Evolutionary conservation across 2,113 vertebrate genomes (phyloP).

Genomic region (Athene noctua): DNA sequence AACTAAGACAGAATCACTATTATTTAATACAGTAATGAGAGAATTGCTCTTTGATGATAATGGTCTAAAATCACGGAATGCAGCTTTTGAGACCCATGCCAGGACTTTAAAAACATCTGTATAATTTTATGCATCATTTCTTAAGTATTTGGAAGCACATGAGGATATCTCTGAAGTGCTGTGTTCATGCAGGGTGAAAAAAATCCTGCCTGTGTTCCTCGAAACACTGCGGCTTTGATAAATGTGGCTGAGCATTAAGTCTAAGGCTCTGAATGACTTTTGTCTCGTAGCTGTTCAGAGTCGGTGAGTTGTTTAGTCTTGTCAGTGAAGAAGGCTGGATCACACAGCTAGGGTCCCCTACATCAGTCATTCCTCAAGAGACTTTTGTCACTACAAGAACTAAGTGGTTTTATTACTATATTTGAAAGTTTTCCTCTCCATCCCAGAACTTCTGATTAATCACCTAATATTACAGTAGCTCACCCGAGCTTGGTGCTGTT

Average conservation of each 20-base stretch:
- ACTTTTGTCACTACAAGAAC: background rate
- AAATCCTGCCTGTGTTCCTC: background rate
- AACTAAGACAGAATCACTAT: background rate
- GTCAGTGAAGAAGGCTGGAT: background rate
- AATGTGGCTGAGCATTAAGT: background rate
- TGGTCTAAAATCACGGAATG: background rate
- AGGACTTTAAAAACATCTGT: background rate
- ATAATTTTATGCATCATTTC: background rate
- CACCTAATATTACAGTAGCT: fast-evolving
- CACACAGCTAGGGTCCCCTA: background rate
- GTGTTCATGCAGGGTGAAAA: background rate
- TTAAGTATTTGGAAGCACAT: background rate
- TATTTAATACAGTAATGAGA: background rate
- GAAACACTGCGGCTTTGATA: background rate
- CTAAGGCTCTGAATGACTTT: slow-evolving; percentile 5
- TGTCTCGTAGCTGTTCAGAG: background rate
- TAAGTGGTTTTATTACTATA: background rate
- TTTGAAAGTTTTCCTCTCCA: background rate
- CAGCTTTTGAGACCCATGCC: background rate
- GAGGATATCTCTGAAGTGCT: background rate
- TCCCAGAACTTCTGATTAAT: background rate
- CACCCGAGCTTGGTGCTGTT: fast-evolving
- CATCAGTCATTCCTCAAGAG: background rate
- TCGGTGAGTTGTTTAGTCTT: background rate
- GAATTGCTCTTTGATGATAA: background rate